phyloP scores from a whole-genome alignment of 1,140 invertebrate species.

The Drosophila neocordata region DNA sequence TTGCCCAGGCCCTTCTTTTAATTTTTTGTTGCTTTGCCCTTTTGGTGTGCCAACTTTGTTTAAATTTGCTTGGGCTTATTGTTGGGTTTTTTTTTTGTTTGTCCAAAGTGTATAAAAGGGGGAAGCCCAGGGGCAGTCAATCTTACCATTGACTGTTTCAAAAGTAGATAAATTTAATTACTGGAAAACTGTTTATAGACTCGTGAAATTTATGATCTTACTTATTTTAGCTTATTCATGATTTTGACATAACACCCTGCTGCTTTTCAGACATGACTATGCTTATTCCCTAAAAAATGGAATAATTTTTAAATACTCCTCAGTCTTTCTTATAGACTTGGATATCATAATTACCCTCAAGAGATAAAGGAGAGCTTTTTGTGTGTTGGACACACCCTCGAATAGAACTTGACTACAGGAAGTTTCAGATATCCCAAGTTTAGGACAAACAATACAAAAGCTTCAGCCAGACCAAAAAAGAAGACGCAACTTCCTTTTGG shows the following conservation, averaged over 20 bases:
- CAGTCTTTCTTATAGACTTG: too few species aligned
- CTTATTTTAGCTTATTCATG: too few species aligned
- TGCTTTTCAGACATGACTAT: too few species aligned
- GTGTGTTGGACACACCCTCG: conserved; percentile 64
- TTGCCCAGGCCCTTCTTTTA: conserved; percentile 27
- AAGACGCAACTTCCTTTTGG: conserved; percentile 66
- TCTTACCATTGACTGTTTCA: not conserved
- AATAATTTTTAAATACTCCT: too few species aligned
- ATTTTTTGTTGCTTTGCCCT: conserved; percentile 31
- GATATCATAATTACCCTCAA: too few species aligned
- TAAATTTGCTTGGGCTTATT: conserved; percentile 68
- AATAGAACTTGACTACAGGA: conserved; percentile 73
- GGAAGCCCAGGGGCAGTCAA: conserved; percentile 19
- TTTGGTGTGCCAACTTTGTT: conserved; percentile 72
- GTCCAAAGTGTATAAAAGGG: conserved; percentile 27
- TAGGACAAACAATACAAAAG: conserved; percentile 23
- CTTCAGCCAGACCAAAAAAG: not conserved
- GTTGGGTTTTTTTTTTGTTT: conserved; percentile 47
- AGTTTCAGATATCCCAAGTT: conserved; percentile 72
- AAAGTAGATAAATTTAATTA: not conserved
- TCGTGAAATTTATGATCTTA: not conserved
- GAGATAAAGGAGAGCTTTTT: conserved; percentile 52
- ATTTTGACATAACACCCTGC: too few species aligned
- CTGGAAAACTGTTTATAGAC: not conserved
- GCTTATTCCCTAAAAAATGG: too few species aligned